Base-by-base conservation (phyloP, 2,888 invertebrate genomes). In the Drosophila neotestacea region DNA sequence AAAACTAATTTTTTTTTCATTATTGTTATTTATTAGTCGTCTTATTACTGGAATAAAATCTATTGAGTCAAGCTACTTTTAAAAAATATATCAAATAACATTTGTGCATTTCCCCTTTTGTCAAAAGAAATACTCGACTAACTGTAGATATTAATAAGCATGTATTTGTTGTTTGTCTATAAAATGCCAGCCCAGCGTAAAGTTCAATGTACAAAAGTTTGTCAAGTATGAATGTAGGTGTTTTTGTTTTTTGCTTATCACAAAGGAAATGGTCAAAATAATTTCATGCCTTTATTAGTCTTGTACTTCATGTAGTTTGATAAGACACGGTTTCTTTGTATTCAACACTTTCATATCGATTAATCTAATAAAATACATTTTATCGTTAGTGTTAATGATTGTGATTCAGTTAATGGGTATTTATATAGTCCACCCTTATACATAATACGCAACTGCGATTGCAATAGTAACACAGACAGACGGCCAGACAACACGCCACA, bases 141-240 rank as follows among this genome's bases (percentile, higher is more conserved):
- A 22, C 22, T 22, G 22, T 22, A 22, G 22, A 22, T 32, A 30
- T 62, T 42, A 55, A 62, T 46, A 55, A 28, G 16, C 28, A 11
- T 58, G 55, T 42, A 47, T 51, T 47, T 27, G 34, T 47, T 27
- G 34, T 16, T 55, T 58, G 48, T 41, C 38, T 67, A 52, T n/a
- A 52, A 54, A 16, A 13, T 61, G 50, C 22, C 59, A 44, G 55
- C 30, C 32, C 65, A 71, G 63, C 50, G 51, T 51, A 65, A 68
- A 85, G 85, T 77, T 85, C 85, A 85, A 87, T 81, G 85, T 85
- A 70, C 85, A 85, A 66, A 39, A 47, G 41, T 44, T 47, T 13
- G 50, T 9, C 16, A 50, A 55, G 42, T 51, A 48, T 30, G 38
- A 11, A 42, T 41, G 36, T 60, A 32, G 7, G n/a, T 65, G 30